Conservation (phyloP, 2,888 invertebrate genomes). For the Nomada fabriciana region DNA sequence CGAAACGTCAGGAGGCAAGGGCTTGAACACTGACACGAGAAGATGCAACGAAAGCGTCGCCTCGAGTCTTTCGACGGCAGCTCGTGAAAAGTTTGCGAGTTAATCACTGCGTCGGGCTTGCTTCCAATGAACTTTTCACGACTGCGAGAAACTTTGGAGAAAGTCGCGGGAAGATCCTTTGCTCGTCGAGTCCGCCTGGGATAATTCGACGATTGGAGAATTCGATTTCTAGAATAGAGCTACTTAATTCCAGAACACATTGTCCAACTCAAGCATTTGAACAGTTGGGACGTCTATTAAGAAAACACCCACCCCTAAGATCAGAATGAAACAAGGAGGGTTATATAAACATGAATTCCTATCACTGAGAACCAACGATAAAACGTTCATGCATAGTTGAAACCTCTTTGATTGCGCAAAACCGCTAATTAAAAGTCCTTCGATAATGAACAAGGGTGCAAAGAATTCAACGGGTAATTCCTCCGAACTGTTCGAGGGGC, state of each 20-base stretch:
- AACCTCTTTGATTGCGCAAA: neutral
- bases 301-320: no score
- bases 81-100: neutral
- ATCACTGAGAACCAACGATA: neutral
- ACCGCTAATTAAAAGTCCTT: constrained; percentile 19
- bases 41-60: neutral
- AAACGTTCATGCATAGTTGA: neutral
- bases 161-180: neutral
- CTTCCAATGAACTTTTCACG: neutral
- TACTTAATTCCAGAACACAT: no score
- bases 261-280: no score
- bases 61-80: neutral
- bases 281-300: no score
- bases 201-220: no score
- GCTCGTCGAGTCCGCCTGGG: no score
- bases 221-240: no score
- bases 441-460: neutral
- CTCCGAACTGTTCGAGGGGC: neutral
- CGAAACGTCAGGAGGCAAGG: neutral
- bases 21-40: neutral
- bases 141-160: neutral
- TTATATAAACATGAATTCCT: neutral
- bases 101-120: constrained; percentile 4
- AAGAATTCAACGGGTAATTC: neutral
- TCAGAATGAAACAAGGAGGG: no score